A percentile compares a stretch with the other conserved stretches of the same genome.
Conservation (phyloP, 1,140 invertebrate species). For the Cotesia typhae region DNA sequence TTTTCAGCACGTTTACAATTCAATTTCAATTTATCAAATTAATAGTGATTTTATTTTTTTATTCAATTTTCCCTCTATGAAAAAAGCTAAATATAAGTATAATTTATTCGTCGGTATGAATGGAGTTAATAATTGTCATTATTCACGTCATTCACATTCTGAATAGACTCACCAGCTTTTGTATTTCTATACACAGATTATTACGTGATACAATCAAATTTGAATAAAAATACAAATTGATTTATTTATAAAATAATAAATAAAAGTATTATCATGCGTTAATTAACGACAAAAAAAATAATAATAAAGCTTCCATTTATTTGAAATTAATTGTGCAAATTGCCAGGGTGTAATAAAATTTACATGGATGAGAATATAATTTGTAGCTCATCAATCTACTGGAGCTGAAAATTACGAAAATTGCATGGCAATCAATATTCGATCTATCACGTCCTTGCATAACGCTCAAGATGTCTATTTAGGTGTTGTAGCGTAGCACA, state of each 20-base stretch:
- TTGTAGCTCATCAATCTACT: slow-evolving; percentile 2
- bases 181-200: no score
- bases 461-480: slow-evolving; percentile 1
- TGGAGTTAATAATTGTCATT: slow-evolving; percentile 6
- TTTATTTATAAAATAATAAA: no score
- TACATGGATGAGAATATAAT: not conserved
- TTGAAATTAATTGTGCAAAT: not conserved
- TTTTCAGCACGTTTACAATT: slow-evolving; percentile 20
- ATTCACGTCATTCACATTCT: not conserved
- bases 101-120: not conserved
- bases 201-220: no score
- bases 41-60: no score
- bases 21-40: not conserved
- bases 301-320: no score
- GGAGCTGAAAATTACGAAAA: slow-evolving; percentile 1
- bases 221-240: no score
- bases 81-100: not conserved
- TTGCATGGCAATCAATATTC: slow-evolving; percentile 5
- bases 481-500: not conserved
- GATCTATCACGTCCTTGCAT: slow-evolving; percentile 1
- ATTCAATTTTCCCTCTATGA: no score
- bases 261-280: no score
- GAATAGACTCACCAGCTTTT: no score
- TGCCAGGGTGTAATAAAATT: no score
- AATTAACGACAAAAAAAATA: no score